Base-by-base conservation (phyloP, 2,888 invertebrate genomes). In the Eupithecia tripunctaria region DNA sequence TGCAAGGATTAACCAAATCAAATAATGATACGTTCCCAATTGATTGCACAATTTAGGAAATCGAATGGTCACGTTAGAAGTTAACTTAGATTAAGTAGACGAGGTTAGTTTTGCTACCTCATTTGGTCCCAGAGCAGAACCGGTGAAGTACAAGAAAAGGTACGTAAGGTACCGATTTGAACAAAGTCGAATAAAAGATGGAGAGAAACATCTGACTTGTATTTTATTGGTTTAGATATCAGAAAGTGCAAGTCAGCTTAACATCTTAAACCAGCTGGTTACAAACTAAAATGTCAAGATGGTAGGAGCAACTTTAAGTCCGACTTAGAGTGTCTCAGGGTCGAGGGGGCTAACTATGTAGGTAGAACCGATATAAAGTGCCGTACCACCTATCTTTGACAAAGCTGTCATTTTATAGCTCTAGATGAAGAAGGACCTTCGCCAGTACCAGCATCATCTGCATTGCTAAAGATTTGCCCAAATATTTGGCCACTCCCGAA, bases 51-150 rank as follows among this genome's bases (percentile, higher is more conserved):
- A 89, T 88, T 86, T 84, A 84, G 79, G 84, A 81, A 78, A 86
- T 84, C 78, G 86, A 87, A 85, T 87, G 85, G 88, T 86, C 82
- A 90, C 90, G 91, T 36, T 63, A 63, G 25, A 5, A 38, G 38
- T 12, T 38, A 38, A 14, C n/a, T 63, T 64, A 64, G 64, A 21
- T 25, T 64, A 38, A 36, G 64, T 38, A 38, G 38, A 21, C 36
- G 38, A 12, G 36, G 21, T 15, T 7, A 15, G 5, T 6, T 21
- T 12, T 8, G 15, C 21, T 21, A 64, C 38, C 64, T 38, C 14
- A 64, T 64, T 41, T n/a, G n/a, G n/a, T 62, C n/a, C 32, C 29
- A 3, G n/a, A 36, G 8, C 36, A 32, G n/a, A 62, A 59, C 18
- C 29, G 14, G 15, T 14, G 27, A 29, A 18, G 18, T 59, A 5